Base-by-base conservation (phyloP, 2,113 vertebrate genomes). In the Tupaia chinensis region DNA sequence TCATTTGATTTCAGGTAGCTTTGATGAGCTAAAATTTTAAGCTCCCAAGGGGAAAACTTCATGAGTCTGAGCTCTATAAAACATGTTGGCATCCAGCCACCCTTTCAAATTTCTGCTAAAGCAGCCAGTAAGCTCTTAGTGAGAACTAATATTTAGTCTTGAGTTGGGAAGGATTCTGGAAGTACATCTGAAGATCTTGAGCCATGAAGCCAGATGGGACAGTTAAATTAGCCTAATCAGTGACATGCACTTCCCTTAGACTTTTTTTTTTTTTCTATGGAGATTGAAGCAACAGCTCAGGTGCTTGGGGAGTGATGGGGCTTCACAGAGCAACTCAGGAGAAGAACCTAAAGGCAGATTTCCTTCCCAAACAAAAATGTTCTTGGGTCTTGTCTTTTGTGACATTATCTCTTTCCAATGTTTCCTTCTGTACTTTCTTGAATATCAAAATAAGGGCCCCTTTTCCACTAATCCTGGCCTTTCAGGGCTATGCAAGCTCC, bases 101-200 rank as follows among this genome's bases (percentile, higher is more conserved):
- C 32, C 91, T 95, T 93, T 83, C 76, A 89, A 81, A 66, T 94
- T 89, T 96, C 91, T 93, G 84, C 95, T 73, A 94, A 63, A 84
- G 91, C 89, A 96, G 94, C 83, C 89, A 96, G 80, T 25, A 91
- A 91, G 58, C 86, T 81, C 88, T 95, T 63, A 91, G 94, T 58
- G 86, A 94, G 70, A 96, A 94, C 53, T n/a, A 89, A 54, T 96
- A 96, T 92, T 96, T 95, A 80, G 66, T 95, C 72, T 94, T 61
- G 9, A 88, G 72, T 95, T 93, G 86, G 83, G 72, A 97, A 91
- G 66, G 60, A 77, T 89, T 94, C 83, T 97, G 89, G 72, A 95
- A 96, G 66, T 73, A 27, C 63, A 53, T 9, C 70, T 80, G 89
- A 96, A 61, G n/a, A 93, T 74, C 88, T 65, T 76, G 85, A 93